Conservation (phyloP, 2,888 invertebrate species). For the Yponomeuta sedellus region DNA sequence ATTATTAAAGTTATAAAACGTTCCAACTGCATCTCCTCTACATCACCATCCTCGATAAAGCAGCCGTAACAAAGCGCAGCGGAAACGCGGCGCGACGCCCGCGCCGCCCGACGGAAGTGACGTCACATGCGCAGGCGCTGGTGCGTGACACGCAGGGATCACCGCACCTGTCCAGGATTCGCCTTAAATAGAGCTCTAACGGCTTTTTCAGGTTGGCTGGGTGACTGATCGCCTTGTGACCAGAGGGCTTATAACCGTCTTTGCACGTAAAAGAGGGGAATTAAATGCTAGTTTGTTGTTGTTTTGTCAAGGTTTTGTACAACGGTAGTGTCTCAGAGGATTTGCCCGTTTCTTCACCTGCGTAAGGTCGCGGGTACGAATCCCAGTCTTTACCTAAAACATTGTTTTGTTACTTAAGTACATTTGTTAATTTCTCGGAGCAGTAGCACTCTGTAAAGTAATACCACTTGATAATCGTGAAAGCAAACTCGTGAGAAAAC, state of each 20-base stretch:
- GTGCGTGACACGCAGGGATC: constrained; percentile 42
- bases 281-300: neutral
- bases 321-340: neutral
- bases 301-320: neutral
- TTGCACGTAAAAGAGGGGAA: neutral
- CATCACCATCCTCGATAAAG: neutral
- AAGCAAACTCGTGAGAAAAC: no score
- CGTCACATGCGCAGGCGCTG: constrained; percentile 46
- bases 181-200: constrained; percentile 14
- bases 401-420: no score
- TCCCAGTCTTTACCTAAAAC: no score
- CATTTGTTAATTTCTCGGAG: no score
- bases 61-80: constrained; percentile 27
- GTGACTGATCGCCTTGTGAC: neutral
- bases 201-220: constrained; percentile 11
- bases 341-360: no score
- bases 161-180: constrained; percentile 16
- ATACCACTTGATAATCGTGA: no score
- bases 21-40: neutral
- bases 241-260: neutral
- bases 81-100: constrained; percentile 33
- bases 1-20: no score
- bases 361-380: no score
- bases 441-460: no score
- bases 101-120: constrained; percentile 39